Conservation (phyloP, 2,888 invertebrate genomes). For the Limnephilus lunatus region DNA sequence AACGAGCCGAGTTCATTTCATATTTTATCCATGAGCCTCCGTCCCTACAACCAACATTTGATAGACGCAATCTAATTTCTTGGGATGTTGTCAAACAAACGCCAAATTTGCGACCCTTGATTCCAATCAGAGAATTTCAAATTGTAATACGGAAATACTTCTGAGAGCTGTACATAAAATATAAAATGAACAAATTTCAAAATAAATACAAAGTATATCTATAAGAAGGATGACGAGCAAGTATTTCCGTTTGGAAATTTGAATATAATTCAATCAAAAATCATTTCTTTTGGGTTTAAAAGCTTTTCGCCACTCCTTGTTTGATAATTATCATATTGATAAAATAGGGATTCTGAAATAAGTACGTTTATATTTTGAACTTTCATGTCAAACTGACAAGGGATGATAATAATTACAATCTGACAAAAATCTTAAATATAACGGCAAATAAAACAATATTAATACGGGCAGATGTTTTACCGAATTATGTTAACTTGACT, state of each 20-base stretch:
- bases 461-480: background rate
- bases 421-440: background rate
- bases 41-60: background rate
- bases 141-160: constrained; percentile 4
- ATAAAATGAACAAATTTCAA: background rate
- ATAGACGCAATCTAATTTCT: constrained; percentile 20
- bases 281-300: background rate
- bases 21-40: background rate
- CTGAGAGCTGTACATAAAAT: background rate
- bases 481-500: too few relatives aligned
- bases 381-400: background rate
- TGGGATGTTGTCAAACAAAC: constrained; percentile 10
- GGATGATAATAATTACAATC: background rate
- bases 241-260: background rate
- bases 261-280: background rate
- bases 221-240: background rate
- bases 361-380: background rate
- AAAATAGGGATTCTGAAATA: background rate
- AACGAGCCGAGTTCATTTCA: background rate
- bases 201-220: background rate
- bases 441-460: background rate
- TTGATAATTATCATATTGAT: background rate
- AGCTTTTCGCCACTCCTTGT: background rate
- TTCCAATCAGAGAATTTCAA: constrained; percentile 31
- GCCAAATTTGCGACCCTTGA: constrained; percentile 19